A percentile compares a stretch with the other conserved stretches of the same genome.
Conservation (phyloP, 2,797 vertebrate species). For the Pseudopleuronectes americanus region DNA sequence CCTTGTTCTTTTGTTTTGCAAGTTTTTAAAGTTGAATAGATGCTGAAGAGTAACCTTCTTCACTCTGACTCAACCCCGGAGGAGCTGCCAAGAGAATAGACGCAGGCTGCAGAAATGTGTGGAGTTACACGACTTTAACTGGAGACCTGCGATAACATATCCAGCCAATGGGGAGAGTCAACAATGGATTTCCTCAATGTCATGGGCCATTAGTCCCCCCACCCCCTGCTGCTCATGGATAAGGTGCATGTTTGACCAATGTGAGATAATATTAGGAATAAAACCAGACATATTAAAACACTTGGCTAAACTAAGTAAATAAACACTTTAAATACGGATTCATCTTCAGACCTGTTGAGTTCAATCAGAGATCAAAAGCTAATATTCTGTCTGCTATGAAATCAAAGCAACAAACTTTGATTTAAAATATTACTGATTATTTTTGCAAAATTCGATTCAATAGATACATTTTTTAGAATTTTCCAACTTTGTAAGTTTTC, state of each 20-base stretch:
- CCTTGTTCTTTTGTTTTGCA: background rate
- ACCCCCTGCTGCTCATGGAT: constrained; percentile 48
- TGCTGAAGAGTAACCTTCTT: no score
- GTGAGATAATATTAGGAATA: constrained; percentile 1
- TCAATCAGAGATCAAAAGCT: no score
- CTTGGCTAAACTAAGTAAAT: background rate
- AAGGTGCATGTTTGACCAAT: background rate
- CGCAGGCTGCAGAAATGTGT: background rate
- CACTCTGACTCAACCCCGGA: no score
- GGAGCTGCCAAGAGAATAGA: no score
- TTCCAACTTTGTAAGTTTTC: background rate
- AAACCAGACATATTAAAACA: background rate
- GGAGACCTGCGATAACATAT: background rate
- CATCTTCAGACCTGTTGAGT: no score
- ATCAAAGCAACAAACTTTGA: no score
- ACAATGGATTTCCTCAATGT: constrained; percentile 2
- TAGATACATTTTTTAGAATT: no score
- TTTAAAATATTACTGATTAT: no score
- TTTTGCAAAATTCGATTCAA: no score
- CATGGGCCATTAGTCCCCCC: constrained; percentile 22
- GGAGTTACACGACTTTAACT: background rate
- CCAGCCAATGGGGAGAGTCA: constrained; percentile 40
- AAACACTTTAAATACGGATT: no score
- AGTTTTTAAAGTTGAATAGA: no score
- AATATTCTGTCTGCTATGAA: no score